Evolutionary conservation across 2,797 vertebrate species (phyloP).

Genomic region (Phoebastria nigripes): DNA sequence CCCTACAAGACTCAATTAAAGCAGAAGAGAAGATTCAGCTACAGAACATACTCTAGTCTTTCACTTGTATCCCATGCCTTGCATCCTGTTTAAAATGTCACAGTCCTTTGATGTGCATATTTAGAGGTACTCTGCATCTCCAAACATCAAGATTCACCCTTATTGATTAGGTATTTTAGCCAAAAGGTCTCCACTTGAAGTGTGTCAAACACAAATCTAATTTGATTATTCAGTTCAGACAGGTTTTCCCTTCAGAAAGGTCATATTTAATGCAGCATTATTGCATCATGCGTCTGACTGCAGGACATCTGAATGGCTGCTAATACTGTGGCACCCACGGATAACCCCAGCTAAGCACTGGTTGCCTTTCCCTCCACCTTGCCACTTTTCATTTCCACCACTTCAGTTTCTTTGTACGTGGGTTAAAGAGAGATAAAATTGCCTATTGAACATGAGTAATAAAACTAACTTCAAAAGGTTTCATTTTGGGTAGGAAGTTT

Average conservation of each 20-base stretch:
- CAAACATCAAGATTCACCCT: not conserved
- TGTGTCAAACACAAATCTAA: not conserved
- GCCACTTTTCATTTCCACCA: not conserved
- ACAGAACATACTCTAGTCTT: not conserved
- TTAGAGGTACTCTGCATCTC: not conserved
- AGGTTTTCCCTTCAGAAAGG: not conserved
- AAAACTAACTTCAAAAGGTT: not conserved
- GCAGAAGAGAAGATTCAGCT: not conserved
- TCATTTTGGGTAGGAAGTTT: not conserved
- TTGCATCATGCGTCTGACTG: not conserved
- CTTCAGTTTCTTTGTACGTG: fast-evolving
- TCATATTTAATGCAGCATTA: not conserved
- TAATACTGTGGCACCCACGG: not conserved
- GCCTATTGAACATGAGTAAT: not conserved
- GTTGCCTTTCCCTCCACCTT: not conserved
- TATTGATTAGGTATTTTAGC: not conserved
- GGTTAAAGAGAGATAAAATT: not conserved
- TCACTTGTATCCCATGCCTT: not conserved
- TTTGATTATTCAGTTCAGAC: not conserved
- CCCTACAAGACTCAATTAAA: not conserved
- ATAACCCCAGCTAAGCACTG: not conserved
- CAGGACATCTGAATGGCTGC: not conserved
- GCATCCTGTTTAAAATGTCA: not conserved
- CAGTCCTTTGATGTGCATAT: not conserved
- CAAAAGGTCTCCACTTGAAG: not conserved